Evolutionary conservation across 2,888 invertebrate species (phyloP).

Genomic region (Cheilosia pagana): DNA sequence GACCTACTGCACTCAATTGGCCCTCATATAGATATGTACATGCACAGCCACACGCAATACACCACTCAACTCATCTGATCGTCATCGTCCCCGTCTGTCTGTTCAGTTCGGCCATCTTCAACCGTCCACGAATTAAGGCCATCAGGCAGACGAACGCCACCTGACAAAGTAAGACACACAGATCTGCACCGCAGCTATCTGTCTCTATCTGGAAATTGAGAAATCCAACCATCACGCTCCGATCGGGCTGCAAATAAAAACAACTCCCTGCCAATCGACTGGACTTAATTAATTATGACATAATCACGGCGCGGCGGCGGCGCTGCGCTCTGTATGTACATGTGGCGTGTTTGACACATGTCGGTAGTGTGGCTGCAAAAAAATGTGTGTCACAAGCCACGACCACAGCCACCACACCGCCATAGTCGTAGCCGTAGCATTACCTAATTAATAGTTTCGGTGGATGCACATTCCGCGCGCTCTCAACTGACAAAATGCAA

Average conservation of each 20-base stretch:
- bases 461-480: constrained; percentile 67
- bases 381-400: constrained; percentile 65
- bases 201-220: constrained; percentile 40
- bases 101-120: constrained; percentile 52
- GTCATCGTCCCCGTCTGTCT: not conserved
- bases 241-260: constrained; percentile 21
- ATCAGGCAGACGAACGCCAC: constrained; percentile 34
- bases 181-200: not conserved
- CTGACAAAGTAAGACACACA: constrained; percentile 26
- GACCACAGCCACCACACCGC: not conserved
- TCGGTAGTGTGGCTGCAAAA: constrained; percentile 38
- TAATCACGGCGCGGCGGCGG: constrained; percentile 51
- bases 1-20: constrained; percentile 82
- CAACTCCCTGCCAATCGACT: constrained; percentile 64
- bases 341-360: constrained; percentile 71
- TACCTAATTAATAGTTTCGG: constrained; percentile 66
- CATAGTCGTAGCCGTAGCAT: constrained; percentile 12
- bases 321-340: constrained; percentile 50
- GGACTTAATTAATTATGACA: constrained; percentile 73
- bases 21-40: constrained; percentile 29
- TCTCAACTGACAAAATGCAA: constrained; percentile 65
- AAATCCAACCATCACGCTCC: constrained; percentile 22
- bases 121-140: constrained; percentile 51
- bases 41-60: constrained; percentile 23
- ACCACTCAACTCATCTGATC: constrained; percentile 18